Percentiles rank a stretch among this genome's conserved stretches.
phyloP scores from a whole-genome alignment of 2,113 vertebrate species.

The Paramisgurnus dabryanus region DNA sequence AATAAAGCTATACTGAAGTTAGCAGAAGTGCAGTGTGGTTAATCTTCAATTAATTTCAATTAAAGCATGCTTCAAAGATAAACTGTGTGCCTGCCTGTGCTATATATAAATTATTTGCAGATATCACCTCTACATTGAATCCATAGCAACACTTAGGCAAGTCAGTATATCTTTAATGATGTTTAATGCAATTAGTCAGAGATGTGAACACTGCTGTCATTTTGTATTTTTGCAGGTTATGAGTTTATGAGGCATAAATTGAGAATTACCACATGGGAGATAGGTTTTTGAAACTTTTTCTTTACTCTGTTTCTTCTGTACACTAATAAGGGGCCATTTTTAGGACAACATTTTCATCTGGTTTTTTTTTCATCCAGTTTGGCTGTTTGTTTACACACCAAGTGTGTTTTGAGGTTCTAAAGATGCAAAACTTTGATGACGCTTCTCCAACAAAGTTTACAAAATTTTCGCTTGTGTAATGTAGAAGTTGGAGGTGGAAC shows the following conservation, averaged over 20 bases:
- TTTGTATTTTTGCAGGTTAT: neutral
- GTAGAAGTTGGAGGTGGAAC: neutral
- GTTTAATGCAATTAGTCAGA: neutral
- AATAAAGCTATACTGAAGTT: constrained; percentile 3
- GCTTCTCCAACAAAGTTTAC: too few species aligned
- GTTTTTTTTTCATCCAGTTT: too few species aligned
- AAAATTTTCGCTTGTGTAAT: neutral
- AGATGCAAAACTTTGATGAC: too few species aligned
- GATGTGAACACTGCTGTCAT: neutral
- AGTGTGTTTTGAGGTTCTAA: too few species aligned
- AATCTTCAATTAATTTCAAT: constrained; percentile 20
- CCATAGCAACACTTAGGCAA: neutral
- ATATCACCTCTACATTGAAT: neutral
- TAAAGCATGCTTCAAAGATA: neutral
- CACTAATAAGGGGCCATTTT: too few species aligned
- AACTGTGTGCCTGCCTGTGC: neutral
- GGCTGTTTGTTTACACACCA: too few species aligned
- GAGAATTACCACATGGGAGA: neutral
- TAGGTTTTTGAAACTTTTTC: neutral
- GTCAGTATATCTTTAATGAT: neutral
- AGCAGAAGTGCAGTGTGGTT: neutral
- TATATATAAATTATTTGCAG: neutral
- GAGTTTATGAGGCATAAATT: neutral
- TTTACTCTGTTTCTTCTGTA: neutral
- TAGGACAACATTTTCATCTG: too few species aligned